Evolutionary conservation across 2,888 invertebrate species (phyloP), one percentile per base, ranked within the genome.

Genomic region (Cotesia congregata): DNA sequence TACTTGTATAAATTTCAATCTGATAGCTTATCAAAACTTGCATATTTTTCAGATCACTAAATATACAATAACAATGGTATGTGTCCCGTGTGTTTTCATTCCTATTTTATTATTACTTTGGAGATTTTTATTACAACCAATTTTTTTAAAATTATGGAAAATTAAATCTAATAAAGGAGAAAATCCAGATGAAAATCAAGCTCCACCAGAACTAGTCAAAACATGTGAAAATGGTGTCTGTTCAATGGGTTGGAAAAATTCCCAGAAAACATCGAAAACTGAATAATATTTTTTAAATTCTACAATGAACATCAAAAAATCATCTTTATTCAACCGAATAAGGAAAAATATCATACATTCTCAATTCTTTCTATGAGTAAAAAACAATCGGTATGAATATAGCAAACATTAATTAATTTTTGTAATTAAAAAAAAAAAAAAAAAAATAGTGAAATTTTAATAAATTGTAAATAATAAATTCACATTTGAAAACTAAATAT

Each of bases 21-120:
- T 4, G 1, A 12, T 50, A 50, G 3, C 3, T 30, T 30, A 4
- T 30, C 12, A 50, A 50, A 50, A 50, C 3, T 50, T 12, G 4
- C 50, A 2, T 50, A 50, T 50, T 50, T 50, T 50, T 9, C 12
- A 50, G 50, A 17, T 62, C 15, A 62, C 1, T 30, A 12, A 65
- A 38, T 4, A 65, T 30, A 9, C 6, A 38, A 61, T 7, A 61
- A 77, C 67, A 40, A 95, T 95, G 95, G 95, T 95, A 82, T 96
- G 96, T 87, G 92, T 96, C 77, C 96, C 96, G 20, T 97, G 97
- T 88, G 94, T 97, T 83, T 93, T 96, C 79, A 93, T 97, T 87
- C 97, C 97, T 1, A 90, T 96, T 78, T 90, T 97, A 67, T 91
- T 97, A 12, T 94, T 94, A 85, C 91, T 97, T 79, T 97, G 96